These are phyloP conservation scores for Pelmatolapia mariae DNA, from an alignment of 2,113 vertebrate species.

Conservation along the genomic window DNA sequence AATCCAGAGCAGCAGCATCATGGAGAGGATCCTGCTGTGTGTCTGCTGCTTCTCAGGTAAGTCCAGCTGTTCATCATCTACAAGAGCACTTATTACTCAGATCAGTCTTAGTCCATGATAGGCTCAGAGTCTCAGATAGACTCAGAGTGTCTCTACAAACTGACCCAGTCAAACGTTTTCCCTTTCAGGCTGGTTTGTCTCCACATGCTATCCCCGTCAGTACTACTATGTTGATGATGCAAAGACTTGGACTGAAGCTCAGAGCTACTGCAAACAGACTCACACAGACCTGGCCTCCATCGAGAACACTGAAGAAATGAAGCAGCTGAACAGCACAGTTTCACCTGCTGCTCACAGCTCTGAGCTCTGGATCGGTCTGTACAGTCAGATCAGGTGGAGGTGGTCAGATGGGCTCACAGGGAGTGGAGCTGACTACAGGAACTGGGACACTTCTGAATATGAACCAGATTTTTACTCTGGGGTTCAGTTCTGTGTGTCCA, in stretches of 20 bases:
- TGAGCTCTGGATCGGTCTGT: not conserved
- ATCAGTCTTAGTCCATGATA: not conserved
- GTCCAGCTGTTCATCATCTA: rapidly evolving
- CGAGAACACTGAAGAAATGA: not conserved
- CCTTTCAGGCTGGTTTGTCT: not conserved
- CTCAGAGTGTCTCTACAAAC: not conserved
- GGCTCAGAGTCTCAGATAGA: not conserved
- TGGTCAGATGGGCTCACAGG: not conserved
- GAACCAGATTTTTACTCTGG: not conserved
- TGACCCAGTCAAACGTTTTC: no score
- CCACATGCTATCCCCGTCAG: not conserved
- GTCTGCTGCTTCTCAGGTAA: not conserved
- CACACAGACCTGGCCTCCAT: not conserved
- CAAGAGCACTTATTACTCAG: rapidly evolving
- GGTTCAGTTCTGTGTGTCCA: rapidly evolving
- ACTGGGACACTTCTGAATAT: rapidly evolving
- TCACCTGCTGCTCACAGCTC: not conserved
- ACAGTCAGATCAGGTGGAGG: not conserved
- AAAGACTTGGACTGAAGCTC: not conserved
- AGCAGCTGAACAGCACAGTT: not conserved
- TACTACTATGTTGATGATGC: not conserved
- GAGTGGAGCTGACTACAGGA: not conserved
- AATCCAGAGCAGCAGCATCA: not conserved
- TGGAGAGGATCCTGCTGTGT: not conserved
- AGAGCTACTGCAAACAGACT: not conserved